These are phyloP conservation scores for Glomeris maerens DNA, from an alignment of 1,140 invertebrate genomes.

Conservation along the genomic window DNA sequence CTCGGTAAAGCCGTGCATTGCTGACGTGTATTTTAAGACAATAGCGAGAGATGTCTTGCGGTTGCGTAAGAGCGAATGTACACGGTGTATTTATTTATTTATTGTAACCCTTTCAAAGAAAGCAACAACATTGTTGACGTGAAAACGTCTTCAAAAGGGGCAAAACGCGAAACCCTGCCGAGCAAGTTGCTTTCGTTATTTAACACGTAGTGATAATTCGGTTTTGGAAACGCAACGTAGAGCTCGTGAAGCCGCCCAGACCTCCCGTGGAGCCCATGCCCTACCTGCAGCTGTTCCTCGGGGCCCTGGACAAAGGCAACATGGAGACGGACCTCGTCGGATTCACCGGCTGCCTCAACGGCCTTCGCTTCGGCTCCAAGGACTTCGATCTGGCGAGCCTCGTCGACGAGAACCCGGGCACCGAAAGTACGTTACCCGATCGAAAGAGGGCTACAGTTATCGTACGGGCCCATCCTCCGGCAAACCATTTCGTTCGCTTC, in stretches of 20 bases:
- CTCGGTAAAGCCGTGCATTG: slow-evolving; percentile 21
- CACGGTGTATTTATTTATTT: slow-evolving; percentile 11
- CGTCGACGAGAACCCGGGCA: slow-evolving; percentile 7
- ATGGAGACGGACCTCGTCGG: slow-evolving; percentile 43
- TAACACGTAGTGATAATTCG: no score
- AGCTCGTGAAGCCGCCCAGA: slow-evolving; percentile 66
- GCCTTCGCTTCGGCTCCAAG: slow-evolving; percentile 66
- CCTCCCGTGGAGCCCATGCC: slow-evolving; percentile 64
- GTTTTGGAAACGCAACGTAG: no score
- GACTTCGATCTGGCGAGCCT: slow-evolving; percentile 54
- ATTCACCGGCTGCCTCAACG: slow-evolving; percentile 75
- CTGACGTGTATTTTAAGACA: slow-evolving; percentile 45
- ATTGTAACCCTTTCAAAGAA: no score
- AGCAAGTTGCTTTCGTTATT: no score
- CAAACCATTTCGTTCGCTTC: no score
- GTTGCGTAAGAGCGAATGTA: slow-evolving; percentile 16
- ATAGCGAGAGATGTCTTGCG: slow-evolving; percentile 36
- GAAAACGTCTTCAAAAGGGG: no score
- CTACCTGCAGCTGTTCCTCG: slow-evolving; percentile 77
- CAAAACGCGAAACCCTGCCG: no score
- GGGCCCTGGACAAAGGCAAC: slow-evolving; percentile 51
- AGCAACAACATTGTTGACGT: no score
- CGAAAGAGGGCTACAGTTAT: no score
- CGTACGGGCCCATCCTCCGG: no score
- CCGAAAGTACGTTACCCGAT: neutral